Evolutionary conservation across 2,888 invertebrate species (phyloP).

Genomic region (Himalopsyche tibetana): DNA sequence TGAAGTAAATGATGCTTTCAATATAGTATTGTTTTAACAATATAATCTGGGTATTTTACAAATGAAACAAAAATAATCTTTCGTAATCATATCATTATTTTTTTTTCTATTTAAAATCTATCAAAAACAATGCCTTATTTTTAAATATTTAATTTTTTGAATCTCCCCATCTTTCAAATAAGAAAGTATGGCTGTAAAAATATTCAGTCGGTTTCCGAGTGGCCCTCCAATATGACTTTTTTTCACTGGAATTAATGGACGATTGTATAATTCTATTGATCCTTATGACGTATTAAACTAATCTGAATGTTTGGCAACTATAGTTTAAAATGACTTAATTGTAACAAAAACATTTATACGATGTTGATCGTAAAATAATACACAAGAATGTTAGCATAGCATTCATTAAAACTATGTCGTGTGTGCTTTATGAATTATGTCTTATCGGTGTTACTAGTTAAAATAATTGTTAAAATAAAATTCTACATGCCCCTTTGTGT

Average conservation of each 20-base stretch:
- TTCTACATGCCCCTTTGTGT: not conserved
- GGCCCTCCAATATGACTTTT: not conserved
- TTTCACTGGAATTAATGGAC: not conserved
- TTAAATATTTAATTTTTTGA: no score
- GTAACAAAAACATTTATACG: not conserved
- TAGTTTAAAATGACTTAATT: not conserved
- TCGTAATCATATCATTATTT: no score
- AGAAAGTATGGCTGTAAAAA: not conserved
- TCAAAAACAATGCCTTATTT: no score
- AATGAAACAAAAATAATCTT: no score
- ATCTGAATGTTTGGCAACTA: not conserved
- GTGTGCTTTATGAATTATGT: conserved; percentile 19
- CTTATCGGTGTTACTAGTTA: not conserved
- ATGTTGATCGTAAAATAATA: not conserved
- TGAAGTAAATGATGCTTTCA: no score
- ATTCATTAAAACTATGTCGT: conserved; percentile 22
- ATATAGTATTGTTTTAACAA: no score
- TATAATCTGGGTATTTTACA: no score
- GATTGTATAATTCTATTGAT: conserved; percentile 6
- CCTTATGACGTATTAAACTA: not conserved
- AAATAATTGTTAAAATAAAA: not conserved
- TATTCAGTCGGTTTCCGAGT: conserved; percentile 11
- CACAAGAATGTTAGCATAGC: not conserved
- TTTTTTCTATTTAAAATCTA: no score
- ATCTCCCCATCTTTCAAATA: no score